These are phyloP conservation scores for Euwallacea similis DNA, from an alignment of 1,140 invertebrate species.

Conservation along the genomic window DNA sequence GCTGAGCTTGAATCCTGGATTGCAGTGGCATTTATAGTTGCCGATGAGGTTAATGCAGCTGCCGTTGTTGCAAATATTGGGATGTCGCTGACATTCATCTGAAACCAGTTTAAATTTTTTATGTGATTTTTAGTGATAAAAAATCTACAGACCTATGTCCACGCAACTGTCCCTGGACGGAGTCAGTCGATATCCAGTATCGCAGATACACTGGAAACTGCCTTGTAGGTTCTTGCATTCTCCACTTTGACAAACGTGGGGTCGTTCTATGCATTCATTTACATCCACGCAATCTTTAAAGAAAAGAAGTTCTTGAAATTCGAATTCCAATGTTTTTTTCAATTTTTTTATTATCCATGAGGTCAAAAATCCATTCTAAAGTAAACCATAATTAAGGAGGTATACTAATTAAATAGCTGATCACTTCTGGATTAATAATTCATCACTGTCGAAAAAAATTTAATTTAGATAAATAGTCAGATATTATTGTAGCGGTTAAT, in stretches of 20 bases:
- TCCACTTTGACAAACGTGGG: conserved; percentile 70
- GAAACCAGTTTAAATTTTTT: too few relatives aligned
- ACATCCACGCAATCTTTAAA: conserved; percentile 67
- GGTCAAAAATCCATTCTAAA: too few relatives aligned
- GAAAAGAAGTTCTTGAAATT: background rate
- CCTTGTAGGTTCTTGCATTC: conserved; percentile 74
- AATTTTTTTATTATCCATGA: conserved; percentile 2
- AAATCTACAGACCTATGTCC: conserved; percentile 57
- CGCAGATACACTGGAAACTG: conserved; percentile 68
- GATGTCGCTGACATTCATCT: conserved; percentile 75
- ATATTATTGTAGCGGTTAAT: too few relatives aligned
- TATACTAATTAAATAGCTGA: too few relatives aligned
- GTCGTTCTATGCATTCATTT: conserved; percentile 70
- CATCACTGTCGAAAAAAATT: too few relatives aligned
- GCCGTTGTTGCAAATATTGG: conserved; percentile 78
- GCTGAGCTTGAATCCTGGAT: conserved; percentile 78
- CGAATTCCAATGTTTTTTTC: background rate
- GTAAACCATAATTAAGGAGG: too few relatives aligned
- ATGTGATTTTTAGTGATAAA: too few relatives aligned
- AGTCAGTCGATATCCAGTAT: conserved; percentile 62
- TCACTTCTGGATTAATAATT: too few relatives aligned
- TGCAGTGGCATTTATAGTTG: conserved; percentile 78
- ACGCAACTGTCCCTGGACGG: conserved; percentile 65
- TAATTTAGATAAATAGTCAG: too few relatives aligned
- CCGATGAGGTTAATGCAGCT: conserved; percentile 79